Evolutionary conservation across 2,797 vertebrate genomes (phyloP).

Genomic region (Ceyx erithaca): DNA sequence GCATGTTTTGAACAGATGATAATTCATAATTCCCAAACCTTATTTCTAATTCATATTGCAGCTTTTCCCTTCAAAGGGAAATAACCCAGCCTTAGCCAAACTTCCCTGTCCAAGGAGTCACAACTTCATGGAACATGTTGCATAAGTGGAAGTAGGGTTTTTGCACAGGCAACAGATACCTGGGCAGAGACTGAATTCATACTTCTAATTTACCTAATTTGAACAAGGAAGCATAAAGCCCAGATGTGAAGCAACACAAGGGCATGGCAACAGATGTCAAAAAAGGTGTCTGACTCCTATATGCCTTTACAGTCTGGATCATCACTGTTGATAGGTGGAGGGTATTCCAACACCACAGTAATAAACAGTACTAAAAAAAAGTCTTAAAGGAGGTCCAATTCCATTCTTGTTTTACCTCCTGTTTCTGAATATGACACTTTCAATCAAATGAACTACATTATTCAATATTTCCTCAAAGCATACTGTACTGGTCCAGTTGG

Average conservation of each 20-base stretch:
- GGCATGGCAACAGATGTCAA: neutral
- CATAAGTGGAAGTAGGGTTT: neutral
- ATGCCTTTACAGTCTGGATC: neutral
- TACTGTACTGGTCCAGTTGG: neutral
- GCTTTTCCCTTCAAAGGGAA: neutral
- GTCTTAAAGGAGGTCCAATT: neutral
- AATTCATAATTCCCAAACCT: neutral
- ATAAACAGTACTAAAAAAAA: neutral
- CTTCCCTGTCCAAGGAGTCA: neutral
- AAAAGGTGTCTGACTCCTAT: neutral
- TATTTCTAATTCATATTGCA: neutral
- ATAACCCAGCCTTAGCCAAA: neutral
- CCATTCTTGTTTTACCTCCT: neutral
- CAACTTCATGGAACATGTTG: neutral
- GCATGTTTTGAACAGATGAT: neutral
- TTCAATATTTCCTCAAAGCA: neutral
- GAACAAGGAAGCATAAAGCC: neutral
- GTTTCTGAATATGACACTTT: neutral
- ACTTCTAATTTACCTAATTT: neutral
- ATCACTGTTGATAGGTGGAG: rapidly evolving
- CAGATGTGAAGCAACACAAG: neutral
- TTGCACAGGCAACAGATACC: neutral
- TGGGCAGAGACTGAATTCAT: neutral
- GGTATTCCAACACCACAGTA: neutral
- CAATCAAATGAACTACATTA: neutral